These are phyloP conservation scores for Chelonia mydas DNA, from an alignment of 2,797 vertebrate species.

Conservation along the genomic window DNA sequence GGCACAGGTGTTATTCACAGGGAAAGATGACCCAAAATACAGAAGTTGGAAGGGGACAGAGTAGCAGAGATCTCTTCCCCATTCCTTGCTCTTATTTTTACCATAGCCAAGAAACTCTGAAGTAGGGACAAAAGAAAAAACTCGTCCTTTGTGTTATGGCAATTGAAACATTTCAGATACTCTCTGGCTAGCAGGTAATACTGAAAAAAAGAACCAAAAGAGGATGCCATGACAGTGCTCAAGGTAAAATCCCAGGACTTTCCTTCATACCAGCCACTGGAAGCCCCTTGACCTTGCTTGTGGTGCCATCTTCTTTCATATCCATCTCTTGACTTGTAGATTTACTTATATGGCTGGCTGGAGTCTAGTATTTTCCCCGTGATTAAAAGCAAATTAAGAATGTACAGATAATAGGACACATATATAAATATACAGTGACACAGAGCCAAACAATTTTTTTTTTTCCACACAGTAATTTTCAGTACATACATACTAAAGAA, in stretches of 20 bases:
- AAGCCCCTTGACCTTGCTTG: neutral
- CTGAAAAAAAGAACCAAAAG: neutral
- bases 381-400: neutral
- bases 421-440: neutral
- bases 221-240: neutral
- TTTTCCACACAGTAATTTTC: neutral
- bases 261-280: neutral
- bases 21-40: neutral
- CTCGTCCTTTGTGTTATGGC: neutral
- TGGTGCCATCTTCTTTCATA: neutral
- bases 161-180: rapidly evolving
- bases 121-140: neutral
- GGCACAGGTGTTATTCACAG: neutral
- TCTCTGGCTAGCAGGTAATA: neutral
- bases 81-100: neutral
- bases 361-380: neutral
- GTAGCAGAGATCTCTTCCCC: neutral
- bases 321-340: neutral
- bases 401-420: neutral
- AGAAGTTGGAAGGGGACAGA: rapidly evolving
- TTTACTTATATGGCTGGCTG: neutral
- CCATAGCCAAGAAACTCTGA: neutral
- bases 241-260: neutral
- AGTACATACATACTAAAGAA: neutral
- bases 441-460: neutral